Evolutionary conservation across 2,797 vertebrate genomes (phyloP).

Genomic region (Sardinella longiceps): DNA sequence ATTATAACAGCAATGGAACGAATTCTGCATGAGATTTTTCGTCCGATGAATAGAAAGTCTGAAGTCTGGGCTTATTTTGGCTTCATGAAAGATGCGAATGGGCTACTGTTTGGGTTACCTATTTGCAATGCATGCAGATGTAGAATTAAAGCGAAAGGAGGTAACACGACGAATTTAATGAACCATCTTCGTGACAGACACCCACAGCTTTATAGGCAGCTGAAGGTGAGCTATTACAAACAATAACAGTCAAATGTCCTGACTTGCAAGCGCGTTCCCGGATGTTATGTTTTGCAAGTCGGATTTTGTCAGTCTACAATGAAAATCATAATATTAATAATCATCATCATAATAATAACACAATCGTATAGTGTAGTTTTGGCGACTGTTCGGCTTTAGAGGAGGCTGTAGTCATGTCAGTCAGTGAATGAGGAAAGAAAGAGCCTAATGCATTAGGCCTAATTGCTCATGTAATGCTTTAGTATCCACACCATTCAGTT

Average conservation of each 20-base stretch:
- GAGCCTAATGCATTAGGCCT: too few relatives aligned
- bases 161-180: conserved; percentile 12
- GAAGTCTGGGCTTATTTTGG: conserved; percentile 2
- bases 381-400: too few relatives aligned
- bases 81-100: background rate
- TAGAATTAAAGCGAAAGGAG: background rate
- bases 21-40: background rate
- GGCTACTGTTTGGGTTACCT: background rate
- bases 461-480: too few relatives aligned
- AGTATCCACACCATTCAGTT: too few relatives aligned
- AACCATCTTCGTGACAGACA: conserved; percentile 8
- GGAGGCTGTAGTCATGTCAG: too few relatives aligned
- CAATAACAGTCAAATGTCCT: background rate
- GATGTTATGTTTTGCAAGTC: too few relatives aligned
- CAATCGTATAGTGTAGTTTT: too few relatives aligned
- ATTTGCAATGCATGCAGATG: background rate
- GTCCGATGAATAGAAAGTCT: background rate
- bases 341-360: too few relatives aligned
- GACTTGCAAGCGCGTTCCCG: too few relatives aligned
- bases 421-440: too few relatives aligned
- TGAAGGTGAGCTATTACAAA: background rate
- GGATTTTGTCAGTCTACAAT: too few relatives aligned
- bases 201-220: background rate
- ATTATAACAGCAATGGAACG: background rate
- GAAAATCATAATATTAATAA: too few relatives aligned